Evolutionary conservation across 2,113 vertebrate species (phyloP).

Genomic region (Holacanthus passer): DNA sequence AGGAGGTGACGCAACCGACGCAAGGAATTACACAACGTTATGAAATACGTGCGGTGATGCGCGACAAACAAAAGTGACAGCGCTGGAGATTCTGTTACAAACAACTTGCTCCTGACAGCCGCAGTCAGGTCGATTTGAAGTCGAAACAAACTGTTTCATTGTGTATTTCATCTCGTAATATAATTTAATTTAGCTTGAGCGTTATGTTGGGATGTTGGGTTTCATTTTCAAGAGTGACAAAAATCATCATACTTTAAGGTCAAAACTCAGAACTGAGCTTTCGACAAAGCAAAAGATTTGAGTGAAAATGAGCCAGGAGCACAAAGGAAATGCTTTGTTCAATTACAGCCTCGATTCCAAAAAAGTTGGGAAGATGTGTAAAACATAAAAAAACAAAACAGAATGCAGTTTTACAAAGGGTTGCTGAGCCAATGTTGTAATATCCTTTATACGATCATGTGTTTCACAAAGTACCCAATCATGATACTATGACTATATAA

Average conservation of each 20-base stretch:
- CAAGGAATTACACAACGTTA: conserved; percentile 36
- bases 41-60: conserved; percentile 33
- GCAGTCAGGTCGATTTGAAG: conserved; percentile 1
- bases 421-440: too few species aligned
- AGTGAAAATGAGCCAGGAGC: background rate
- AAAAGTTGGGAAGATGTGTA: too few species aligned
- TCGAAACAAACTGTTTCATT: background rate
- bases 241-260: background rate
- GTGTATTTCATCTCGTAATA: conserved; percentile 4
- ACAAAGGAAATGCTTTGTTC: background rate
- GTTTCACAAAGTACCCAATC: too few species aligned
- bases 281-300: background rate
- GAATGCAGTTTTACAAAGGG: too few species aligned
- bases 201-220: background rate
- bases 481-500: too few species aligned
- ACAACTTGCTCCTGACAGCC: conserved; percentile 6
- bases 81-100: conserved; percentile 4
- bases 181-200: background rate
- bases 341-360: too few species aligned
- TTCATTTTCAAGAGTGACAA: background rate
- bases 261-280: background rate
- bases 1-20: conserved; percentile 48
- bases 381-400: too few species aligned
- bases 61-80: conserved; percentile 35
- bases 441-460: too few species aligned